These are phyloP conservation scores for Drosophila burlai DNA, from an alignment of 1,140 invertebrate genomes.

Conservation along the genomic window DNA sequence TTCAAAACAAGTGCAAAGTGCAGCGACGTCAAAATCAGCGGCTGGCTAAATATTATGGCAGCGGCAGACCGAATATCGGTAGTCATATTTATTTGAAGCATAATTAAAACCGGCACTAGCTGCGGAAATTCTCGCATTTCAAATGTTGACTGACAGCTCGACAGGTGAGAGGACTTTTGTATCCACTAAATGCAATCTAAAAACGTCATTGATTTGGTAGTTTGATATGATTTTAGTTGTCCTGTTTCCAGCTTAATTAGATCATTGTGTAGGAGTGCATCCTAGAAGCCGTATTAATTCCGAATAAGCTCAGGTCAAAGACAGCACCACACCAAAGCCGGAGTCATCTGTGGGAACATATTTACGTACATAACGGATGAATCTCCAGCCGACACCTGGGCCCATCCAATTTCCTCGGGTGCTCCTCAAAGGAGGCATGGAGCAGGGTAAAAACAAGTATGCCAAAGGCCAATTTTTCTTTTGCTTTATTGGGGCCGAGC, in stretches of 20 bases:
- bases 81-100: conserved; percentile 59
- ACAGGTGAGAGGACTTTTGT: background rate
- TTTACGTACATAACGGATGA: conserved; percentile 34
- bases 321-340: background rate
- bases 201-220: background rate
- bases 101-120: conserved; percentile 61
- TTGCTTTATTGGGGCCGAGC: conserved; percentile 25
- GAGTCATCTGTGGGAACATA: conserved; percentile 37
- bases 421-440: conserved; percentile 29
- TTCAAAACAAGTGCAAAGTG: conserved; percentile 44
- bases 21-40: conserved; percentile 36
- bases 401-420: conserved; percentile 25
- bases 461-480: conserved; percentile 34
- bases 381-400: conserved; percentile 17
- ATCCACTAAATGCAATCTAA: background rate
- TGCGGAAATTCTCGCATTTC: conserved; percentile 29
- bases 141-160: conserved; percentile 40
- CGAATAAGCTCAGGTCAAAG: conserved; percentile 23
- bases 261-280: background rate
- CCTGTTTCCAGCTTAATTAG: background rate
- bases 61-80: conserved; percentile 42
- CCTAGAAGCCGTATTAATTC: conserved; percentile 4
- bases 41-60: conserved; percentile 43
- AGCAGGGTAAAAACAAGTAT: conserved; percentile 34
- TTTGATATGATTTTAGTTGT: background rate